Base-by-base conservation (phyloP, 1,140 invertebrate genomes). In the Ceratina japonica region DNA sequence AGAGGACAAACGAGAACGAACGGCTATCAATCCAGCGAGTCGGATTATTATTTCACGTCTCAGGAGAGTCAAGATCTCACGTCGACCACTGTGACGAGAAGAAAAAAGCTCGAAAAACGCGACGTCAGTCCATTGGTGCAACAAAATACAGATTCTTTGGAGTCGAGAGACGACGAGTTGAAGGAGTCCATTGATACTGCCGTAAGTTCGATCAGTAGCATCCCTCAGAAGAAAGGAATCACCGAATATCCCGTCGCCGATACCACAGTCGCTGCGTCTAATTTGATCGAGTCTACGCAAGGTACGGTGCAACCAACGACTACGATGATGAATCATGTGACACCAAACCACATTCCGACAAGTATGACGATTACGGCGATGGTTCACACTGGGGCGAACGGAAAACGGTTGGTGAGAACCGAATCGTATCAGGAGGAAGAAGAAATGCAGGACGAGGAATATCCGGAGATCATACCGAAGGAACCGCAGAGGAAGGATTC, bases 171-270 rank as follows among this genome's bases (percentile, higher is more conserved):
- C 75, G 93, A 94, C 76, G 93, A 94, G 49, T 75, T 94, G 49
- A 93, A 93, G 75, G 93, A 95, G 64, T 94, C 94, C 3, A 94
- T 94, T 83, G 94, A 94, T 75, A 94, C 94, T 20, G 94, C 93
- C 10, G 90, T 93, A n/a, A 94, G 93, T 79, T 94, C 94, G 3
- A 89, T 93, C 3, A 90, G 87, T 59, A 93, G 92, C 82, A 92
- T 91, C 15, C 92, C 91, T 52, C 89, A 79, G 13, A 88, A 78
- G n/a, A 91, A 89, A 69, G 87, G 81, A 3, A 89, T 90, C 80
- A 86, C 84, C 65, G 92, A 93, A 7, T 93, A 93, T 31, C 86
- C 90, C 44, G 83, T 87, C 49, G 79, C 83, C 7, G 68, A 81
- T 15, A 86, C 88, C 20, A 44, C 37, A 44, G 37, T 44, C 37